These are phyloP conservation scores for Melanotaenia duboulayi DNA, from an alignment of 2,113 vertebrate genomes.

Conservation along the genomic window DNA sequence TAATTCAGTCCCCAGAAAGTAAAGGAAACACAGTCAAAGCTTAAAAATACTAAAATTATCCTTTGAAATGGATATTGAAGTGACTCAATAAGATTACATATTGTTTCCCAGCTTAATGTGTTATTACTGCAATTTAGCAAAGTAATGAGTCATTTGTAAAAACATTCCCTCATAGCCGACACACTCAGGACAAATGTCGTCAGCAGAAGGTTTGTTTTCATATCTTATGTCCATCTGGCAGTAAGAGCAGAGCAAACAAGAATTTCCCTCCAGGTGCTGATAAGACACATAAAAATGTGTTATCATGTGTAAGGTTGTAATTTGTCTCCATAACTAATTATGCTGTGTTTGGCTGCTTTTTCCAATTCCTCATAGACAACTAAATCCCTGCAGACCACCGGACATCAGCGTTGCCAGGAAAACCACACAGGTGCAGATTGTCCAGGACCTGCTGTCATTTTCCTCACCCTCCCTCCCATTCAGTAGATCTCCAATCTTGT, in stretches of 20 bases:
- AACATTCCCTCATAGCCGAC: too few species aligned
- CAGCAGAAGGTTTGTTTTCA: too few species aligned
- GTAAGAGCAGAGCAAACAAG: slow-evolving; percentile 15
- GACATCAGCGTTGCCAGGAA: slow-evolving; percentile 7
- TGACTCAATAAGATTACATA: too few species aligned
- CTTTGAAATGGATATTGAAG: too few species aligned
- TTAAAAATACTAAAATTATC: too few species aligned
- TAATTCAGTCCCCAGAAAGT: too few species aligned
- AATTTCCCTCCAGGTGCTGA: slow-evolving; percentile 6
- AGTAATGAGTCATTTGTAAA: too few species aligned
- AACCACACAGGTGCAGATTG: slow-evolving; percentile 42
- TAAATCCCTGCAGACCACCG: slow-evolving; percentile 1
- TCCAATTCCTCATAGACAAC: slow-evolving; percentile 3
- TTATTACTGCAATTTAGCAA: too few species aligned
- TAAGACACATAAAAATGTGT: slow-evolving; percentile 5
- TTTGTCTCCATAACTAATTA: slow-evolving; percentile 28
- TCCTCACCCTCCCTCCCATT: not conserved
- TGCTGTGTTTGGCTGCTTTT: slow-evolving; percentile 25
- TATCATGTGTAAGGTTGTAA: slow-evolving; percentile 13
- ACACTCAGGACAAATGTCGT: not conserved
- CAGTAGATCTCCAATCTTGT: slow-evolving; percentile 17
- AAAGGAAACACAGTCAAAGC: too few species aligned
- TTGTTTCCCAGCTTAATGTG: too few species aligned
- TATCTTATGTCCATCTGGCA: slow-evolving; percentile 11
- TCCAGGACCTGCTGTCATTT: slow-evolving; percentile 15